Evolutionary conservation across 2,888 invertebrate genomes (phyloP), one percentile per base, ranked within the genome.

Genomic region (Crossocerus cetratus): DNA sequence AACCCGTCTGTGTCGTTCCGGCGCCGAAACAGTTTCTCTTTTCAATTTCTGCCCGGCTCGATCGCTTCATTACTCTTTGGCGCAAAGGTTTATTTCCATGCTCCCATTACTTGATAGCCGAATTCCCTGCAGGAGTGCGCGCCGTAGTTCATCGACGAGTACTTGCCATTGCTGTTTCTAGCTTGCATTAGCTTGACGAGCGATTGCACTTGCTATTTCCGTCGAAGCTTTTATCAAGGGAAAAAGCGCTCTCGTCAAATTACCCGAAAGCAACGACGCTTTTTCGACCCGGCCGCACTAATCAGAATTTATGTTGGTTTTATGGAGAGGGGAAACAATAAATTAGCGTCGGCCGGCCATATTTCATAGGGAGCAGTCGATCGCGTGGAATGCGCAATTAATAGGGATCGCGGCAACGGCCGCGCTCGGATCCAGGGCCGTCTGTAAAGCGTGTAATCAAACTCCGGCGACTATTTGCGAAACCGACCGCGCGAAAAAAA

Each of bases 391-490:
- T 8, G 57, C 13, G 53, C 23, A 65, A 70, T 70, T 73, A 70
- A n/a, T n/a, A n/a, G n/a, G n/a, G n/a, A 66, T 70, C 44, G 4
- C 22, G 59, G n/a, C n/a, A n/a, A n/a, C n/a, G n/a, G n/a, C 18
- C 49, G 32, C 22, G 53, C 2, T 55, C 62, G 65, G 62, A 8
- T 49, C 43, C n/a, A 43, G 32, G 0, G 8, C 8, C 4, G 32
- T 32, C 22, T 60, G 60, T 66, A 65, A 69, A 69, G 44, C 54
- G 23, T 23, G 43, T 55, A 49, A 70, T 75, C 66, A 60, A 72
- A 72, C 61, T 64, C 22, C 44, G 42, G 45, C 23, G 57, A 65
- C 62, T 62, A 66, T 68, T 77, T 69, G 66, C 58, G 62, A 69
- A 72, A 65, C 67, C 8, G 32, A 32, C 32, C 1, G 8, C 11